Evolutionary conservation across 2,113 vertebrate species (phyloP), one percentile per base, ranked within the genome.

Genomic region (Sceloporus undulatus): DNA sequence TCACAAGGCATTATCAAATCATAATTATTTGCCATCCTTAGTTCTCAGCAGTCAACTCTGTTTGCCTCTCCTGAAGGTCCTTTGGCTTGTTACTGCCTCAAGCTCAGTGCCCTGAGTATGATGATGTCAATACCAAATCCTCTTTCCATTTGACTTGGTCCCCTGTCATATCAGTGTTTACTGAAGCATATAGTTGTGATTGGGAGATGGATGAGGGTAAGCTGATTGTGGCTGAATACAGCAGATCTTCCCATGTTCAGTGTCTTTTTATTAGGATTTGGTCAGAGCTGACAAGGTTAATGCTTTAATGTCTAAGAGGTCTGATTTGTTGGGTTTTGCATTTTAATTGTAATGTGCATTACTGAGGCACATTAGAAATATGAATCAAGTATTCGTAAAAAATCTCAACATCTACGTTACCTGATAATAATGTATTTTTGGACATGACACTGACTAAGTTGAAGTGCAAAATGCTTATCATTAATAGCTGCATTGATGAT

Each of bases 401-500:
- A 5, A 80, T 70, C 79, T 23, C 65, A 23, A 2, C 0, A 40
- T 19, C 3, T 0, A 0, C 79, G 27, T 13, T 68, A 52, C 70
- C n/a, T 34, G 34, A 65, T 42, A 42, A 42, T 74, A 1, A 34
- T 34, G 34, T 0, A 7, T 85, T 11, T 52, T 34, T 11, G 1
- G 52, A 0, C 23, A 42, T 19, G 70, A 79, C 91, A 70, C 11
- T 1, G n/a, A 86, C 82, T 5, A 86, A 92, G 80, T 1, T 68
- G 68, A 88, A 91, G 87, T 91, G 92, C 80, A 91, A 84, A 56
- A 19, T 9, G 0, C 70, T 91, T 80, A 38, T 34, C 88, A 16
- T 93, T 38, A 87, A 81, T 52, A 94, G 77, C 84, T 48, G 4
- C 3, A 23, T 0, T 27, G 87, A 87, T 6, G 88, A 87, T 27